Evolutionary conservation across 2,113 vertebrate species (phyloP), one percentile per base, ranked within the genome.

Genomic region (Microtus pennsylvanicus): DNA sequence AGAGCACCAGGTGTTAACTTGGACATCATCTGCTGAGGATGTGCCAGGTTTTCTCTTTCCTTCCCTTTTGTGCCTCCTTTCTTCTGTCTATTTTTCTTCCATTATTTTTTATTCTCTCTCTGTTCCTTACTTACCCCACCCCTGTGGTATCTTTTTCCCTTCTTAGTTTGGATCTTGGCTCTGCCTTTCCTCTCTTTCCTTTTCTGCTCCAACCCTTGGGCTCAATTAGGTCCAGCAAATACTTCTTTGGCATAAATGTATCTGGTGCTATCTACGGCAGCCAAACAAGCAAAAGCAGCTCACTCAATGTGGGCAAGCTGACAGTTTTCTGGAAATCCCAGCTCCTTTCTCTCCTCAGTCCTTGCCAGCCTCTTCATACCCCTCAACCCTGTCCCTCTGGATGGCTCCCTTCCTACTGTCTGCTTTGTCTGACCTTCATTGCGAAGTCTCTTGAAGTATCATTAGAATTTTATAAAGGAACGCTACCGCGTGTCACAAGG

Each of bases 391-490:
- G 2, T 35, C n/a, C 26, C 58, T 58, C 47, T 4, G 35, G 22
- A 30, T 47, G 19, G 10, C 13, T 22, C 22, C 17, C 38, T 50
- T 45, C 24, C 69, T 19, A 21, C 35, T 28, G 77, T 26, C 81
- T 38, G 21, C 63, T 55, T n/a, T 65, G 67, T 75, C 47, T 42
- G 8, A 45, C 28, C 19, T 47, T 87, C 5, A 13, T 45, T 83
- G 47, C 88, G 28, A 28, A 67, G 10, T 75, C 58, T 89, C 47
- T 69, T 80, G 17, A 81, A 88, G 33, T 63, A n/a, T 69, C 89
- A 67, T 88, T 94, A 61, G n/a, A 85, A 76, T 52, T n/a, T 55
- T 92, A 90, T 76, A 50, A 63, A 77, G 67, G 47, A 78, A 72
- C 55, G 8, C 42, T 55, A 35, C 35, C 16, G 89, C 4, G 3